These are phyloP conservation scores for Mesocricetus auratus DNA, from an alignment of 2,113 vertebrate species.

Conservation along the genomic window DNA sequence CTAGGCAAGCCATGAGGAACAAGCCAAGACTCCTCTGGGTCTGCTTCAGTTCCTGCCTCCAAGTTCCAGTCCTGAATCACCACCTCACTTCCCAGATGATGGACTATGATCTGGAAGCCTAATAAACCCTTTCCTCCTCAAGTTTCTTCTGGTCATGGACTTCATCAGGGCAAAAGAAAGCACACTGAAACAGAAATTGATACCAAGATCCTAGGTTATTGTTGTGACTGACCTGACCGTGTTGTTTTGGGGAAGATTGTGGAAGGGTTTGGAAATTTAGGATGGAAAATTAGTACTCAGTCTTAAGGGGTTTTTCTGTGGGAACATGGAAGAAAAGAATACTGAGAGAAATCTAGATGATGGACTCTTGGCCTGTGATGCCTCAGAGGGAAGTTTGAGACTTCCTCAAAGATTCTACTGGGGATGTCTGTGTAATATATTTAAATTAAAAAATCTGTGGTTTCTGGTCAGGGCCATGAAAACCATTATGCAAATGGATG, in stretches of 20 bases:
- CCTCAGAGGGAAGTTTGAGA: not conserved
- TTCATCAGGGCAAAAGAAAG: not conserved
- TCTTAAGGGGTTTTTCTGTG: not conserved
- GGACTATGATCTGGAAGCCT: not conserved
- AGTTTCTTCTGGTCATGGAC: not conserved
- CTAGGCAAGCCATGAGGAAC: too few species aligned
- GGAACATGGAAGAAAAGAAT: not conserved
- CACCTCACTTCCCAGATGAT: not conserved
- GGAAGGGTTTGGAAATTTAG: not conserved
- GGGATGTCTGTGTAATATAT: not conserved
- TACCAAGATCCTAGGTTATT: not conserved
- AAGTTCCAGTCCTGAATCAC: not conserved
- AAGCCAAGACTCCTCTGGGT: not conserved
- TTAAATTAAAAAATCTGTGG: not conserved
- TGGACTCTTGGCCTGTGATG: not conserved
- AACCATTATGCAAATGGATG: not conserved
- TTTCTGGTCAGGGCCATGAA: not conserved
- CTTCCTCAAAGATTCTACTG: not conserved
- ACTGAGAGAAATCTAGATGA: not conserved
- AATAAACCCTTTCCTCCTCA: not conserved
- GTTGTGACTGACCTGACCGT: not conserved
- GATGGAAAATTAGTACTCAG: not conserved
- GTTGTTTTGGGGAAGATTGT: not conserved
- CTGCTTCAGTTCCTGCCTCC: not conserved
- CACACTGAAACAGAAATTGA: not conserved